Base-by-base conservation (phyloP, 1,140 invertebrate species). In the Littorina saxatilis region DNA sequence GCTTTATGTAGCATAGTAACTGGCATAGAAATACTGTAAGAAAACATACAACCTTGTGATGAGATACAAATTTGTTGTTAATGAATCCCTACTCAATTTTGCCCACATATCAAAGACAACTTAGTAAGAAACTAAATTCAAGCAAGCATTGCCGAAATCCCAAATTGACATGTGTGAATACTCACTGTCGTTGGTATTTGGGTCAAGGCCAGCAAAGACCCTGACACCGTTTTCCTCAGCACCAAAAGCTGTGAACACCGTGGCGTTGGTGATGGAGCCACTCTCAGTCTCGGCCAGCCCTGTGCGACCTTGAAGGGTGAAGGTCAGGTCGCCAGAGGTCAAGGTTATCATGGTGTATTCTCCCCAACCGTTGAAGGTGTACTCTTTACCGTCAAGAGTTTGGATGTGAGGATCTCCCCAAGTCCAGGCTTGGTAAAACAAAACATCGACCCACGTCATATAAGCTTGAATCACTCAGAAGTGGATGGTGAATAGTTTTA, bases 391-490 rank as follows among this genome's bases (percentile, higher is more conserved):
- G 82, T 91, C 90, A 5, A 91, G 52, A 3, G 90, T 90, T 1
- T 80, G 83, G 29, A 90, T 87, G 66, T 90, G 90, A 39, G 90
- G 90, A 81, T 91, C 90, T 27, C 90, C 90, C 66, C 76, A 84
- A 1, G 80, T 66, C 9, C 66, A 83, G 9, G 84, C 90, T 91
- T n/a, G 63, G 58, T 43, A 50, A 73, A 74, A 63, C n/a, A 11
- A 63, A 63, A 47, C 43, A 47, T 47, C n/a, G n/a, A n/a, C n/a
- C n/a, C n/a, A n/a, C n/a, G n/a, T n/a, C n/a, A n/a, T n/a, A n/a
- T n/a, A n/a, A n/a, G n/a, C n/a, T n/a, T n/a, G n/a, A n/a, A n/a
- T n/a, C n/a, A n/a, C n/a, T n/a, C n/a, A n/a, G n/a, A n/a, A n/a
- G n/a, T n/a, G n/a, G n/a, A n/a, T n/a, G n/a, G n/a, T n/a, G n/a